Evolutionary conservation across 2,888 invertebrate species (phyloP), one percentile per base, ranked within the genome.

Genomic region (Lysandra bellargus): DNA sequence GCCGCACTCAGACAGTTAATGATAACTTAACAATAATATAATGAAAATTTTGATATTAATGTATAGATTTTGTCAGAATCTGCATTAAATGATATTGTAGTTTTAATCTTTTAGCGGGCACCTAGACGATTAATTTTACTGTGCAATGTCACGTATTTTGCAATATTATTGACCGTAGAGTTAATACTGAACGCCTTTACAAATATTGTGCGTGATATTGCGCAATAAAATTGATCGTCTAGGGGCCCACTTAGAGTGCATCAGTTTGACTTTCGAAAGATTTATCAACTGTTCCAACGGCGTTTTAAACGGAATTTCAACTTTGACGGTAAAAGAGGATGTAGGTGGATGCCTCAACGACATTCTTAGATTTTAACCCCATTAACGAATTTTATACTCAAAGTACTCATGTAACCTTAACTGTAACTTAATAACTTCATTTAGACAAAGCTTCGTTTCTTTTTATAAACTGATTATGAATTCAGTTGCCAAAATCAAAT

Each of bases 231-330:
- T 37, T 37, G 3, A 37, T 37, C 37, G 37, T 37, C 37, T 37
- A 37, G 37, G 37, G 37, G 33, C 33, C 33, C 33, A 2, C 33
- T 33, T 33, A 37, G 40, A 40, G 40, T 7, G 40, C 40, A 40
- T 40, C 6, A 40, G 9, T 17, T 64, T 64, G 81, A 82, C 82
- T 84, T 83, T 85, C 80, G 81, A 85, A 84, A 84, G 84, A 84
- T 84, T 84, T 80, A 79, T 79, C 80, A 81, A 82, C 79, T 79
- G 76, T 73, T 40, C n/a, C n/a, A 53, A 37, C 79, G 78, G 78
- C n/a, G n/a, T 76, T 79, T 78, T 60, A 49, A 12, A 49, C 49
- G 12, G 49, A 49, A 49, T 49, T 79, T 79, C 4, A 44, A 78
- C 64, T 79, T 64, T 64, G 23, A 30, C 30, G 5, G 5, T 37